phyloP scores from a whole-genome alignment of 1,140 invertebrate species.

The Pogonognathellus flavescens region DNA sequence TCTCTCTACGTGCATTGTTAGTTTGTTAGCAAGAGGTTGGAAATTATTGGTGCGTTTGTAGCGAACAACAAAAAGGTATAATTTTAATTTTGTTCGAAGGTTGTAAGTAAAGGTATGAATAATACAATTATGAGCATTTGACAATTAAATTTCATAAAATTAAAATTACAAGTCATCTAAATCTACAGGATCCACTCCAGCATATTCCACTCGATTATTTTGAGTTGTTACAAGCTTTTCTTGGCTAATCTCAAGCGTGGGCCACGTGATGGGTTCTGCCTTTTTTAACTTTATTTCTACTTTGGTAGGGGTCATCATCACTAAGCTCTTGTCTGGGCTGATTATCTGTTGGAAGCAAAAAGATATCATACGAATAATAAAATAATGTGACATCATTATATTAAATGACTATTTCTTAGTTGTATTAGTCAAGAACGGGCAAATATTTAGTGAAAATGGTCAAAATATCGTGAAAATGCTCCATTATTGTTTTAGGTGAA shows the following conservation, averaged over 20 bases:
- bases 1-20: too few relatives aligned
- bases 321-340: constrained; percentile 78
- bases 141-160: not conserved
- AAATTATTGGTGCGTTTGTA: too few relatives aligned
- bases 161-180: constrained; percentile 55
- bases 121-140: too few relatives aligned
- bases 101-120: too few relatives aligned
- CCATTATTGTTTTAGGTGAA: too few relatives aligned
- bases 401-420: too few relatives aligned
- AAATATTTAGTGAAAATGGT: too few relatives aligned
- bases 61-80: too few relatives aligned
- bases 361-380: constrained; percentile 29
- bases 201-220: constrained; percentile 40
- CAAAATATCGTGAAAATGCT: too few relatives aligned
- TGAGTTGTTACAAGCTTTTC: constrained; percentile 52
- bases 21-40: too few relatives aligned
- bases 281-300: constrained; percentile 95
- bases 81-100: too few relatives aligned
- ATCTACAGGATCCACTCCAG: constrained; percentile 62
- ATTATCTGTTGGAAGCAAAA: constrained; percentile 79
- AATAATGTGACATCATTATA: not conserved
- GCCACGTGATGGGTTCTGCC: constrained; percentile 86
- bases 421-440: too few relatives aligned
- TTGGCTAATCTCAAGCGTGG: constrained; percentile 79
- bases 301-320: constrained; percentile 90